phyloP scores from a whole-genome alignment of 1,140 invertebrate genomes.

The Neodiprion lecontei region DNA sequence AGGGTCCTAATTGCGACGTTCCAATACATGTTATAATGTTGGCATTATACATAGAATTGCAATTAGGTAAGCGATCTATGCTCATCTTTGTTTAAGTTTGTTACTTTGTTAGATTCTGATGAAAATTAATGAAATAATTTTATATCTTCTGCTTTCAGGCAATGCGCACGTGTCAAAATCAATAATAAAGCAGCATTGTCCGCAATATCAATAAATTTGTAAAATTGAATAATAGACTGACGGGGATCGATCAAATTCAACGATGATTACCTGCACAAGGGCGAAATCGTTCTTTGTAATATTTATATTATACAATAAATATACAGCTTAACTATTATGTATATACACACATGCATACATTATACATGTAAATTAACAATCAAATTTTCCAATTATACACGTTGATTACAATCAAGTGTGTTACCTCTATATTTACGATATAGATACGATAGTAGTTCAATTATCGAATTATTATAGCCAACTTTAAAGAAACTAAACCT shows the following conservation, averaged over 20 bases:
- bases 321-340: neutral
- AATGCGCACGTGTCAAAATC: conserved; percentile 46
- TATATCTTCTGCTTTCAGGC: conserved; percentile 30
- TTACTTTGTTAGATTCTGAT: too few relatives aligned
- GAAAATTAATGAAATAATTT: too few relatives aligned
- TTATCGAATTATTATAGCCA: too few relatives aligned
- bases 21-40: conserved; percentile 77
- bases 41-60: conserved; percentile 75
- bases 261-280: neutral
- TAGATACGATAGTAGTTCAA: too few relatives aligned
- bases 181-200: conserved; percentile 54
- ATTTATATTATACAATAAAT: neutral
- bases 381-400: too few relatives aligned
- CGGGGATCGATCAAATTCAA: neutral
- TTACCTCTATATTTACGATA: too few relatives aligned
- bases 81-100: too few relatives aligned
- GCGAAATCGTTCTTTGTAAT: neutral
- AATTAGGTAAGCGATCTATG: conserved; percentile 64
- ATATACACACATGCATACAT: too few relatives aligned
- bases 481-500: too few relatives aligned
- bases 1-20: conserved; percentile 66
- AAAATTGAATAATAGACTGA: neutral
- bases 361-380: too few relatives aligned
- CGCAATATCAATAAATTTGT: conserved; percentile 45
- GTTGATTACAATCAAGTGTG: too few relatives aligned